Evolutionary conservation across 1,140 invertebrate genomes (phyloP), one percentile per base, ranked within the genome.

Genomic region (Megalonaias nervosa): DNA sequence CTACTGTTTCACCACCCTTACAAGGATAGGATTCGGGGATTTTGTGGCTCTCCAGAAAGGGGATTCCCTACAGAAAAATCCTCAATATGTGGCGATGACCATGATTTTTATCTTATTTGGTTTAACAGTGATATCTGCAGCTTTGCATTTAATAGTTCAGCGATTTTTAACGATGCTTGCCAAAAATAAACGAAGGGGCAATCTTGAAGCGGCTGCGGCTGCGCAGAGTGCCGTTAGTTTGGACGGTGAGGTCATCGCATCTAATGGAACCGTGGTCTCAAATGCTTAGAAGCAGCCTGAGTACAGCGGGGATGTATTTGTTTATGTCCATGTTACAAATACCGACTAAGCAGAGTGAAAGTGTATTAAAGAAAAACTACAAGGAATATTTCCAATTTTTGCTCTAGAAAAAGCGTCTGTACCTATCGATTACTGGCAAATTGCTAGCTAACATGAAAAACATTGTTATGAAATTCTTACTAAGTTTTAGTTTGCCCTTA

Each of bases 101-200:
- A 93, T 99, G 74, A 97, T 99, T 86, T 99, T 99, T 92, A 99
- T 99, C 85, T 94, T 99, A 62, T 99, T 99, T 91, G 99, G 99
- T 62, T 93, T 99, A 89, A 98, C 98, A n/a, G 98, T 99, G 76
- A 97, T 99, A 62, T 98, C 98, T 74, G 98, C 99, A 70, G 98
- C 97, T 77, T 95, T 99, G 91, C 99, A 99, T 93, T 93, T 99
- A 80, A 93, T 99, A 75, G 98, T 99, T 74, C 94, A 99, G 82
- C 93, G 98, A 86, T 99, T 99, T 92, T 95, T 99, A 86, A 99
- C 98, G 21, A 98, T 99, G 97, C 97, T 97, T 89, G 96, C 96
- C 2, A 96, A 96, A 85, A 96, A 99, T 88, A 98, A 99, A 91
- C 94, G 97, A 86, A 91, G 98, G 80, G 98, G 99, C 87, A 90